Base-by-base conservation (phyloP, 2,113 vertebrate genomes). In the Amazona guildingii region DNA sequence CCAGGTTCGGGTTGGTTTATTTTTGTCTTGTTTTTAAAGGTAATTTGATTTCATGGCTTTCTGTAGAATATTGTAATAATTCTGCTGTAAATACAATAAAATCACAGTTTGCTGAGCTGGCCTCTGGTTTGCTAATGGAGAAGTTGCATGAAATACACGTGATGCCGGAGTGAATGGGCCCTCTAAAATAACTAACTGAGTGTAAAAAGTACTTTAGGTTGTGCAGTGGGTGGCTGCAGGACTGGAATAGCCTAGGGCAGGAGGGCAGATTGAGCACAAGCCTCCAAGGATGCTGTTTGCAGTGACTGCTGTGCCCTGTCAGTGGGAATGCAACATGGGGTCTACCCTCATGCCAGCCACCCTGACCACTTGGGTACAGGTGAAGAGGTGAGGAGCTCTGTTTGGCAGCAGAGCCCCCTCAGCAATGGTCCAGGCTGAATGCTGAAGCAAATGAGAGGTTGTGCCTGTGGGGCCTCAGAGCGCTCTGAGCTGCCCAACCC, bases 11-110 rank as follows among this genome's bases (percentile, higher is more conserved):
- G 5, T 51, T 17, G 28, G 2, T 12, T 25, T 39, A 74, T 68
- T 51, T 77, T 51, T 9, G 66, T 96, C 68, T 87, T 86, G 72
- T 87, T 97, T 95, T 86, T 69, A 57, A 54, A 77, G 94, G 51
- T 72, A 85, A 91, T 90, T 95, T 93, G 79, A 92, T 93, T 94
- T 94, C 54, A 83, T 90, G 85, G 96, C 93, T 97, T 96, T 78
- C 92, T 96, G 94, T 96, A 97, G 96, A 96, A 97, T 96, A 96
- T 55, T 97, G 95, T 96, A 96, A 96, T 97, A 96, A 97, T 95
- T 95, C 85, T 96, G 85, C 92, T 97, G 96, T 97, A 97, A 96
- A 97, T 96, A 97, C 79, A 96, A 96, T 97, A 95, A 97, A 96
- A 86, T 83, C 90, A 86, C 69, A 66, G 94, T 96, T 97, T 96